phyloP scores from a whole-genome alignment of 1,140 invertebrate genomes.

The Procambarus virginalis region DNA sequence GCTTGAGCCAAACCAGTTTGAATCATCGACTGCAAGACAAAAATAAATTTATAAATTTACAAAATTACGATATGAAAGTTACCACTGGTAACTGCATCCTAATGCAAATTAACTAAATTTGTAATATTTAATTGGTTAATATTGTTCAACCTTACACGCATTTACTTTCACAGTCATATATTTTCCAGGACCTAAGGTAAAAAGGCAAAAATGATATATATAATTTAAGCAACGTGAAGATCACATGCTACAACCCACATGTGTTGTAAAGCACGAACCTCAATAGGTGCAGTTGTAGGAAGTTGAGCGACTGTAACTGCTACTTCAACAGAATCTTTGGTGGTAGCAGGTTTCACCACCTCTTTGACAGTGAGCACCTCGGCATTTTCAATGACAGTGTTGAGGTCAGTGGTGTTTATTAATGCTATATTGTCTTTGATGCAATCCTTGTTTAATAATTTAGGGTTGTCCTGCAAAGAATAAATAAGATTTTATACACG shows the following conservation, averaged over 20 bases:
- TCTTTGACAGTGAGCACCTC: constrained; percentile 83
- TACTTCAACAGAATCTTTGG: constrained; percentile 83
- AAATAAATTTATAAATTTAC: no score
- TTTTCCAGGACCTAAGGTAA: no score
- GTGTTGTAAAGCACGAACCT: constrained; percentile 73
- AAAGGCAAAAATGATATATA: no score
- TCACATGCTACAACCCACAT: neutral
- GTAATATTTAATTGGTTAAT: no score
- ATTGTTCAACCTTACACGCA: no score
- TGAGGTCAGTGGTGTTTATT: constrained; percentile 95
- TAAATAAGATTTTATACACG: neutral
- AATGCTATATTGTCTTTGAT: constrained; percentile 91
- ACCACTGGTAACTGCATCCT: no score
- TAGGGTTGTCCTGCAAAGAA: constrained; percentile 43
- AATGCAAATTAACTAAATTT: no score
- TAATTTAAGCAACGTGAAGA: no score
- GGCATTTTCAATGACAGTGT: constrained; percentile 91
- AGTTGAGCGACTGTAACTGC: constrained; percentile 95
- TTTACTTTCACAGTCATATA: no score
- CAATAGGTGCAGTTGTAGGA: constrained; percentile 93
- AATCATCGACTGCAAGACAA: constrained; percentile 75
- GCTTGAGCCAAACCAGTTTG: constrained; percentile 79
- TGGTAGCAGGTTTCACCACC: constrained; percentile 72
- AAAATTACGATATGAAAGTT: no score
- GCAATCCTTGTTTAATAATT: constrained; percentile 69